Evolutionary conservation across 2,113 vertebrate genomes (phyloP), one percentile per base, ranked within the genome.

Genomic region (Apistogramma diplotaenia): DNA sequence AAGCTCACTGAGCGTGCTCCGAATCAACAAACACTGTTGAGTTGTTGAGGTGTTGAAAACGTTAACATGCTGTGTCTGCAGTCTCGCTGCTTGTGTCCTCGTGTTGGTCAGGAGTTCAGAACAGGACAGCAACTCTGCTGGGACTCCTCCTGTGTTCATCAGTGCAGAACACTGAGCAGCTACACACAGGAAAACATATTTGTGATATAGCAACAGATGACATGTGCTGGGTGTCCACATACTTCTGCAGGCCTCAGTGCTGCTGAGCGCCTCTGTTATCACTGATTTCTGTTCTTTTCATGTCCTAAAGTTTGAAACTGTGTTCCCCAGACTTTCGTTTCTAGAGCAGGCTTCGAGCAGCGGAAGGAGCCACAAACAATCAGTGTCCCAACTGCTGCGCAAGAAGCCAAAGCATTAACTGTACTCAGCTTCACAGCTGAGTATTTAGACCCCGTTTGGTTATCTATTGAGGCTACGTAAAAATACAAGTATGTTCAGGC

Each of bases 51-150:
- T 18, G 73, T 16, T 1, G 23, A 33, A 60, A 13, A 55, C 11
- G 72, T 87, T 86, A 85, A 58, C 43, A 88, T 86, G 84, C 83
- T 70, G 70, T 58, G 7, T 43, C 61, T 55, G 83, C 77, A 67
- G 67, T 31, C 55, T 37, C 62, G 21, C 60, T 29, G 60, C 74
- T 37, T 19, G 25, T 70, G 53, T n/a, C n/a, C 27, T 21, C 8
- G 4, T 53, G 76, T 3, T 15, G 75, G 56, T 65, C 73, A 51
- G 77, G 58, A 82, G 51, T 60, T 37, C 21, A 67, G 23, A n/a
- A 51, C n/a, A 54, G 21, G 53, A 55, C 21, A 11, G 53, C 51
- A 54, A 11, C 51, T 65, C 81, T 33, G 76, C 77, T 29, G 84
- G 58, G 58, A 65, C 60, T 40, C 65, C 16, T 65, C 35, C 23